Conservation (phyloP, 2,888 invertebrate species). For the Timandra comae region DNA sequence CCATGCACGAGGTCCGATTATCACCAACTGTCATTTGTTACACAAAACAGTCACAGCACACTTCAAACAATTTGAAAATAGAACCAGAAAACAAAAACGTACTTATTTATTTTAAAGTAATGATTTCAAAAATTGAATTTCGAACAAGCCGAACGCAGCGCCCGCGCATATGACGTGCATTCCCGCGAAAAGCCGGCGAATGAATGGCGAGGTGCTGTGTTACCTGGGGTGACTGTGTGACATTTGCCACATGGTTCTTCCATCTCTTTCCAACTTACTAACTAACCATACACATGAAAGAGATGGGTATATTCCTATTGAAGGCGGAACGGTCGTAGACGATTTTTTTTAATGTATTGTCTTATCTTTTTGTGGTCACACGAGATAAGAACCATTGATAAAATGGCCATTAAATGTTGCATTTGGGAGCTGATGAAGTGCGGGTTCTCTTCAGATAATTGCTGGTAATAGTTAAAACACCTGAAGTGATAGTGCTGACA, state of each 20-base stretch:
- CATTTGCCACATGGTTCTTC: slow-evolving; percentile 44
- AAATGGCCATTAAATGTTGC: slow-evolving; percentile 36
- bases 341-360: slow-evolving; percentile 37
- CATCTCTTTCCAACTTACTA: slow-evolving; percentile 33
- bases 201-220: slow-evolving; percentile 56
- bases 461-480: too few species aligned
- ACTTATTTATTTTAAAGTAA: slow-evolving; percentile 6
- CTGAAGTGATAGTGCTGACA: too few species aligned
- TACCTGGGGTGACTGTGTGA: slow-evolving; percentile 60
- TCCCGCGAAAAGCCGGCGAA: slow-evolving; percentile 69
- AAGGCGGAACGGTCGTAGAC: slow-evolving; percentile 56
- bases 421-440: slow-evolving; percentile 18
- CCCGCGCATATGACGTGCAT: slow-evolving; percentile 55
- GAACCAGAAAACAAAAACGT: slow-evolving; percentile 22
- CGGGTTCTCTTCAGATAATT: slow-evolving; percentile 9
- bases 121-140: slow-evolving; percentile 18
- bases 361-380: slow-evolving; percentile 53
- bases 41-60: slow-evolving; percentile 36
- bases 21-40: slow-evolving; percentile 47
- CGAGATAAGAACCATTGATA: slow-evolving; percentile 53
- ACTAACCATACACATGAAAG: slow-evolving; percentile 17
- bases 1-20: slow-evolving; percentile 52
- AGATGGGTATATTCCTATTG: slow-evolving; percentile 40
- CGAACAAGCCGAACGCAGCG: slow-evolving; percentile 30
- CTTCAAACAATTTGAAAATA: slow-evolving; percentile 25